Conservation (phyloP, 2,113 vertebrate genomes). For the Raja brachyura region DNA sequence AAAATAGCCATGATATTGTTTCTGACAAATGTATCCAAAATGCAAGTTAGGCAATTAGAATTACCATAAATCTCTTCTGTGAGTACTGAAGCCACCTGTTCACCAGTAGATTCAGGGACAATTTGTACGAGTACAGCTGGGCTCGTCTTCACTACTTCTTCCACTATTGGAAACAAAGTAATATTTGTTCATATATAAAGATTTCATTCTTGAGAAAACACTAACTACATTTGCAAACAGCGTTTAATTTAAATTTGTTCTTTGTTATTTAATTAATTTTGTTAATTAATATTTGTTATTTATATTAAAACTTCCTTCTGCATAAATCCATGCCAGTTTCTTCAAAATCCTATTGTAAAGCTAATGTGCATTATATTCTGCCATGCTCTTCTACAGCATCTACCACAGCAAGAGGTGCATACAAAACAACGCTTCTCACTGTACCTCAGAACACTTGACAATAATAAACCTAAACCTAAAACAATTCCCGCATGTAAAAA, state of each 20-base stretch:
- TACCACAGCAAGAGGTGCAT: not conserved
- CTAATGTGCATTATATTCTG: not conserved
- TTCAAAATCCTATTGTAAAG: not conserved
- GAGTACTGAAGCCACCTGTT: conserved; percentile 48
- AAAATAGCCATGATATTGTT: not conserved
- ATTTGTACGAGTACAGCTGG: conserved; percentile 46
- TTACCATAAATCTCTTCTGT: conserved; percentile 24
- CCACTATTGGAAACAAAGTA: conserved; percentile 39
- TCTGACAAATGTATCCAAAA: not conserved
- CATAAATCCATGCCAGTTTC: not conserved
- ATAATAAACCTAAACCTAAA: no score
- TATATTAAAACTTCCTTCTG: not conserved
- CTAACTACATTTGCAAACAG: not conserved
- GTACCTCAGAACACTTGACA: no score
- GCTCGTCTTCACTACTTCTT: conserved; percentile 48
- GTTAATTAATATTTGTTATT: not conserved
- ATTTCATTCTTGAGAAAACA: not conserved
- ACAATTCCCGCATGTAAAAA: no score
- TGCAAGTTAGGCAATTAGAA: not conserved
- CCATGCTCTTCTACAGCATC: not conserved
- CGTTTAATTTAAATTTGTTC: not conserved
- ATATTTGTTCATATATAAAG: not conserved
- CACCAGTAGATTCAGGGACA: conserved; percentile 46
- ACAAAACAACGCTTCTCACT: no score
- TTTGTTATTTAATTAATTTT: not conserved